phyloP scores from a whole-genome alignment of 2,888 invertebrate species.

The Eupithecia insigniata region DNA sequence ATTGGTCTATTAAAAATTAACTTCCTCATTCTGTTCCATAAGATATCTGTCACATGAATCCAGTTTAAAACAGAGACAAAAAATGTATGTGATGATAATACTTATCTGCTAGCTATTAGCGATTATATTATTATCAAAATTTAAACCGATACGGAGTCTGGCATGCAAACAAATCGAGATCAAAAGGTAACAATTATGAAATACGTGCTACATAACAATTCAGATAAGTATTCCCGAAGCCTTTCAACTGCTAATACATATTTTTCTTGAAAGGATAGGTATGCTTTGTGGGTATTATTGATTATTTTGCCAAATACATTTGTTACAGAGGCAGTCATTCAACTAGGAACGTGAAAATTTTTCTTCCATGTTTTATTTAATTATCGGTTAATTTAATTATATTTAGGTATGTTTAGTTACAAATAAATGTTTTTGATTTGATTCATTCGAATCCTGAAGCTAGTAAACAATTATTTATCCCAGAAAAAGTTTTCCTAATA shows the following conservation, averaged over 20 bases:
- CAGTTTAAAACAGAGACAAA: background rate
- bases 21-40: background rate
- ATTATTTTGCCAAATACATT: background rate
- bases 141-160: background rate
- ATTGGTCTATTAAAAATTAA: background rate
- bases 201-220: background rate
- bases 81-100: too few species aligned
- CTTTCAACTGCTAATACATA: background rate
- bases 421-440: too few species aligned
- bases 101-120: background rate
- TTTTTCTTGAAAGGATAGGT: too few species aligned
- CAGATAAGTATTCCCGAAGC: background rate
- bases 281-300: background rate
- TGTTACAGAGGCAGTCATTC: background rate
- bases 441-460: background rate
- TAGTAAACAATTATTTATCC: background rate
- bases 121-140: background rate
- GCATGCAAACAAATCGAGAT: background rate
- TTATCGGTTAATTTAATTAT: too few species aligned
- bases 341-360: background rate
- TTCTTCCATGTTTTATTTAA: too few species aligned
- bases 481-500: background rate
- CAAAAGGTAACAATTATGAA: background rate
- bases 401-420: too few species aligned
- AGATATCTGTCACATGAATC: background rate